Conservation (phyloP, 2,888 invertebrate genomes). For the Rhamphomyia laevipes region DNA sequence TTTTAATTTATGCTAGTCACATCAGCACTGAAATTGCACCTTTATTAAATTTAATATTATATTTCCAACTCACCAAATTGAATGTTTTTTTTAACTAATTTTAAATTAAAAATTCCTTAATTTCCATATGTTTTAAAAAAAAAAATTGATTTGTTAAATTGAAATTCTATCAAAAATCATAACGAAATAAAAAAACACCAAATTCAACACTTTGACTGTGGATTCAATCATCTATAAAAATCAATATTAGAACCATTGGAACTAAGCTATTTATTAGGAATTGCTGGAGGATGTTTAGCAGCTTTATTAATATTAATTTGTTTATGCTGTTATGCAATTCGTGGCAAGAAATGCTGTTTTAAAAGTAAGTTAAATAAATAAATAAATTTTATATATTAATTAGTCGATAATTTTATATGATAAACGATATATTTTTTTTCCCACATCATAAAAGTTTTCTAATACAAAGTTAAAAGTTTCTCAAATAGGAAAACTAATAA, state of each 20-base stretch:
- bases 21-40: slow-evolving; percentile 1
- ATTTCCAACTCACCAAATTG: not conserved
- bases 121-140: not conserved
- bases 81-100: not conserved
- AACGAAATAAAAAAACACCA: slow-evolving; percentile 3
- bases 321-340: slow-evolving; percentile 45
- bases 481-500: no score
- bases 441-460: no score
- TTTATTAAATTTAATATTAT: not conserved
- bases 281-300: slow-evolving; percentile 45
- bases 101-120: not conserved
- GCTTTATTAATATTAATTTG: slow-evolving; percentile 44
- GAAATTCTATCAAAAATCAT: slow-evolving; percentile 3
- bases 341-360: slow-evolving; percentile 50
- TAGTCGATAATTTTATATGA: no score
- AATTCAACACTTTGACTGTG: not conserved
- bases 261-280: slow-evolving; percentile 47
- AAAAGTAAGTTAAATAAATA: slow-evolving; percentile 43
- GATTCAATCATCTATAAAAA: slow-evolving; percentile 12
- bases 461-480: no score
- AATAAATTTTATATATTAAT: not conserved
- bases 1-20: not conserved
- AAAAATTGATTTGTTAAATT: not conserved
- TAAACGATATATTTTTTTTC: no score
- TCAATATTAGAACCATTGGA: slow-evolving; percentile 47